phyloP scores from a whole-genome alignment of 2,888 invertebrate genomes.

The Ophioninae sp. region DNA sequence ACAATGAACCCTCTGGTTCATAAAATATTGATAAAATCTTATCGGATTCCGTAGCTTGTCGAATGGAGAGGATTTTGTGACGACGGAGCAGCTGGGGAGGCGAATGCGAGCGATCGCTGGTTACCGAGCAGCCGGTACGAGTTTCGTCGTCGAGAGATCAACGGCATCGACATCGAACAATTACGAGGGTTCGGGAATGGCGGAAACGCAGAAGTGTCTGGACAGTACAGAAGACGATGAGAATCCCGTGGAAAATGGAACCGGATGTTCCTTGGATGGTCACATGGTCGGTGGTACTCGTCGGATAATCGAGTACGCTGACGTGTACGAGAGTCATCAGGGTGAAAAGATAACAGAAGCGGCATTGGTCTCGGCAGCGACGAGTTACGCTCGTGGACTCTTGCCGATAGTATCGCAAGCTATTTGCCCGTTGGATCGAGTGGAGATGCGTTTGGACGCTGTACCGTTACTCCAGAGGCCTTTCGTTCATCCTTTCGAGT shows the following conservation, averaged over 20 bases:
- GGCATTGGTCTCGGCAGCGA: constrained; percentile 90
- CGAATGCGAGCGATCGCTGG: constrained; percentile 84
- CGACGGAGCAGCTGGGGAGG: constrained; percentile 90
- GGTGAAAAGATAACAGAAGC: constrained; percentile 90
- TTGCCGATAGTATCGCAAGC: constrained; percentile 89
- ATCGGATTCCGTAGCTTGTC: constrained; percentile 88
- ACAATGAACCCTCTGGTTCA: not conserved
- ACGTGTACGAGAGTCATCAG: constrained; percentile 70
- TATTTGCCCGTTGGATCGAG: constrained; percentile 87
- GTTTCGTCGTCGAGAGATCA: constrained; percentile 13
- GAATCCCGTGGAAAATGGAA: constrained; percentile 42
- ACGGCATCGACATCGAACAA: not conserved
- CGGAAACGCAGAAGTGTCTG: constrained; percentile 47
- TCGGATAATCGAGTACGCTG: constrained; percentile 66
- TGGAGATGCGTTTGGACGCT: constrained; percentile 86
- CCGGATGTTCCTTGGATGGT: not conserved
- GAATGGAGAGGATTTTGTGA: constrained; percentile 93
- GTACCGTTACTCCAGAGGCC: constrained; percentile 89
- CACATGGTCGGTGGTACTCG: constrained; percentile 18
- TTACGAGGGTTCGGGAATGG: constrained; percentile 20
- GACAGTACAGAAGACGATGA: constrained; percentile 36
- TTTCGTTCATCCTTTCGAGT: constrained; percentile 88
- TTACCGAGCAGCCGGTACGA: constrained; percentile 13
- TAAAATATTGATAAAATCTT: constrained; percentile 82
- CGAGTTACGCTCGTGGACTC: constrained; percentile 90